A percentile compares a stretch with the other conserved stretches of the same genome.
Evolutionary conservation across 2,113 vertebrate species (phyloP).

Genomic region (Tachysurus fulvidraco): DNA sequence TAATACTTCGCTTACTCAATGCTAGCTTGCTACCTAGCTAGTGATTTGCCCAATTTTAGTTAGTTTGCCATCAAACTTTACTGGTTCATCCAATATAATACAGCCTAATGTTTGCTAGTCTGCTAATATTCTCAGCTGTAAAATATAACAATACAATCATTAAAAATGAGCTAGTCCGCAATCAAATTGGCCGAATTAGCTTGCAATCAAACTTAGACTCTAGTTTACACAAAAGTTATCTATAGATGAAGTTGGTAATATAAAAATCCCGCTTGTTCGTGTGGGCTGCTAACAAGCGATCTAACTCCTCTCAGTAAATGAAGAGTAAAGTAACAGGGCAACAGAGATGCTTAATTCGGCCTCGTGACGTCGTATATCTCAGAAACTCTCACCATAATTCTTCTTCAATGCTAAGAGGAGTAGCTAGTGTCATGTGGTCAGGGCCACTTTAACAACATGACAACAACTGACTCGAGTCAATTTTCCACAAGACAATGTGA

Average conservation of each 20-base stretch:
- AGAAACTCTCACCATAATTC: not conserved
- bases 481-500: not conserved
- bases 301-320: not conserved
- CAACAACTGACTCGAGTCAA: not conserved
- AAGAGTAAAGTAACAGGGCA: not conserved
- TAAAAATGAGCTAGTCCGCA: too few species aligned
- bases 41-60: not conserved
- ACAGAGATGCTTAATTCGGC: not conserved
- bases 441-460: not conserved
- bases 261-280: not conserved
- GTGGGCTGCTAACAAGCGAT: not conserved
- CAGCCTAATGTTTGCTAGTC: not conserved
- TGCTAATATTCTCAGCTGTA: not conserved
- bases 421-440: not conserved
- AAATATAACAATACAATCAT: not conserved
- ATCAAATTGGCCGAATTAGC: too few species aligned
- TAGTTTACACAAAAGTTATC: too few species aligned
- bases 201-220: too few species aligned
- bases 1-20: not conserved
- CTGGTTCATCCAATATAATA: not conserved
- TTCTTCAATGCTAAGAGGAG: not conserved
- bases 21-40: not conserved
- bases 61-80: not conserved
- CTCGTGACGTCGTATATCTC: not conserved
- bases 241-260: too few species aligned